Base-by-base conservation (phyloP, 2,888 invertebrate genomes). In the Brenthis ino region DNA sequence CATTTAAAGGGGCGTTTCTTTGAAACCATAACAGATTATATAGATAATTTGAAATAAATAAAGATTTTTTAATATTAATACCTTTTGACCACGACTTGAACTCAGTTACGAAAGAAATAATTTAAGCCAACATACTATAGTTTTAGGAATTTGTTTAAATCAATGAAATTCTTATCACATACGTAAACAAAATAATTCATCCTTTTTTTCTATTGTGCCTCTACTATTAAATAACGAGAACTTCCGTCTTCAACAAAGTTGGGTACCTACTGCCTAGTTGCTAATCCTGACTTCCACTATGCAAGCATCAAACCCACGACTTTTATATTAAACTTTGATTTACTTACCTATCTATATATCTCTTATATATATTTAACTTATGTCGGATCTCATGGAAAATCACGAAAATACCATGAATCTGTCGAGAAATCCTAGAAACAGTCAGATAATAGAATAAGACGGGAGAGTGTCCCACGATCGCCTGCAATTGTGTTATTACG, bases 381-480 rank as follows among this genome's bases (percentile, higher is more conserved):
- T 66, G 72, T 70, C 72, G 73, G 16, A 37, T n/a, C 12, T 53
- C 66, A 53, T 72, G 72, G 71, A 20, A 24, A 72, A 70, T 51
- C 16, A 12, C 20, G 24, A 16, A 66, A 65, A 66, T 57, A 72
- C 57, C 57, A 56, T 50, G 50, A 64, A 67, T 68, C 68, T 71
- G 67, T 54, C 76, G 79, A 79, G 82, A 82, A 84, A 85, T 79
- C 79, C 77, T 79, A 77, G 63, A 75, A 76, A 51, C 28, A 12
- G 66, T 48, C 55, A 80, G 81, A 86, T 85, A 87, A 86, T 87
- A 83, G 85, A 87, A 86, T 86, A 83, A 85, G 82, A 77, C 79
- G 74, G 75, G 77, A 77, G 76, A 74, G 71, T 70, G 74, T 86
- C 87, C 82, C 86, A 86, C 87, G 85, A 70, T 50, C 56, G 51